phyloP scores from a whole-genome alignment of 2,113 vertebrate species.

The Arizona elegans region DNA sequence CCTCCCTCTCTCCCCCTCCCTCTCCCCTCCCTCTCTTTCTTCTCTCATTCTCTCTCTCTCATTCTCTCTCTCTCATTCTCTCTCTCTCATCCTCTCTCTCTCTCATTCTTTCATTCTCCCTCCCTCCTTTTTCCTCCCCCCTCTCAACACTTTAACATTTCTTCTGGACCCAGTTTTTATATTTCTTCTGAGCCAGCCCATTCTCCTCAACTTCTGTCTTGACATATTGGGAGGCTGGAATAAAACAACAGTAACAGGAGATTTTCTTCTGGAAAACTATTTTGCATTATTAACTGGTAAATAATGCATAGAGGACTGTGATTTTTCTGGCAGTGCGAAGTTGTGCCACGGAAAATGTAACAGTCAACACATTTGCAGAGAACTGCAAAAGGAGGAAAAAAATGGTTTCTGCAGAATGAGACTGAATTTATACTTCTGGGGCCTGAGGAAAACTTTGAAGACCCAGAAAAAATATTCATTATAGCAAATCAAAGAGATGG shows the following conservation, averaged over 20 bases:
- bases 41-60: too few relatives aligned
- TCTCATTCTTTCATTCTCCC: too few relatives aligned
- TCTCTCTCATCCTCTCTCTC: too few relatives aligned
- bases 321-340: conserved; percentile 26
- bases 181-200: neutral
- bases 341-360: neutral
- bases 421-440: neutral
- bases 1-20: too few relatives aligned
- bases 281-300: conserved; percentile 62
- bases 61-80: too few relatives aligned
- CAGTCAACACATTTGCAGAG: conserved; percentile 33
- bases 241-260: neutral
- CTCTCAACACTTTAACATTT: neutral
- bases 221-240: neutral
- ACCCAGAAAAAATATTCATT: neutral
- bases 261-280: conserved; percentile 48
- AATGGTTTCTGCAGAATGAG: conserved; percentile 14
- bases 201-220: neutral
- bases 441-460: neutral
- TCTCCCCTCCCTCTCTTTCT: too few relatives aligned
- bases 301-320: conserved; percentile 57
- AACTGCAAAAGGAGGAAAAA: neutral
- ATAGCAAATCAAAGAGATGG: neutral
- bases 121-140: too few relatives aligned
- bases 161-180: neutral